Conservation (phyloP, 2,113 vertebrate species). For the Arizona elegans region DNA sequence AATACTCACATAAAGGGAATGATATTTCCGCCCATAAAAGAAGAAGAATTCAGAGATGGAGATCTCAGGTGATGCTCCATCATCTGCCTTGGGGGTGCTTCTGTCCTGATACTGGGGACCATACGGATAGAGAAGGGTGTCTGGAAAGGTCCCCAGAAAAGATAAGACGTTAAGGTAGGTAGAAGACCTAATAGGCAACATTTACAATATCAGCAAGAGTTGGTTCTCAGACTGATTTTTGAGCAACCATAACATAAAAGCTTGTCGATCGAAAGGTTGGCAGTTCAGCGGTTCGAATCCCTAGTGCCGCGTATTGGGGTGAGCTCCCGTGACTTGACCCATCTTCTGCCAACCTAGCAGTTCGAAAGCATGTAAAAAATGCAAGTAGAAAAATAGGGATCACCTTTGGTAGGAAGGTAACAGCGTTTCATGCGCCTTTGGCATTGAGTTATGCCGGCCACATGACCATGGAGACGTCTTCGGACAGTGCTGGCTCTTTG, state of each 20-base stretch:
- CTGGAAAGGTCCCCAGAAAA: background rate
- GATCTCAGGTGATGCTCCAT: conserved; percentile 26
- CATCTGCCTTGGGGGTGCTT: conserved; percentile 35
- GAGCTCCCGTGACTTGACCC: no score
- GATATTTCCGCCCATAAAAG: conserved; percentile 17
- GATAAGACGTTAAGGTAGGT: background rate
- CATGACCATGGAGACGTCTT: no score
- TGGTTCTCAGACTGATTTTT: background rate
- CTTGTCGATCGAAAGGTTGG: no score
- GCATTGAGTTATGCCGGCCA: no score
- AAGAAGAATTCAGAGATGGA: conserved; percentile 20
- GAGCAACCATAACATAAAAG: background rate
- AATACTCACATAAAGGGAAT: conserved; percentile 33
- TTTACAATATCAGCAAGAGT: background rate
- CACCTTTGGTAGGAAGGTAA: no score
- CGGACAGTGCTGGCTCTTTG: no score
- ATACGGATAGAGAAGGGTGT: conserved; percentile 14
- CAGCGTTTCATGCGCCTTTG: no score
- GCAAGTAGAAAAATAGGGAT: no score
- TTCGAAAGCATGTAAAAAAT: no score
- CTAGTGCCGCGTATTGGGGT: no score
- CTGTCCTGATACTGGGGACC: conserved; percentile 14
- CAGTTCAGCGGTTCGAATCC: no score
- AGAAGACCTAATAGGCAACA: background rate
- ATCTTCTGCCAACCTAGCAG: no score